A percentile compares a stretch with the other conserved stretches of the same genome.
Evolutionary conservation across 2,113 vertebrate genomes (phyloP).

Genomic region (Elgaria multicarinata): DNA sequence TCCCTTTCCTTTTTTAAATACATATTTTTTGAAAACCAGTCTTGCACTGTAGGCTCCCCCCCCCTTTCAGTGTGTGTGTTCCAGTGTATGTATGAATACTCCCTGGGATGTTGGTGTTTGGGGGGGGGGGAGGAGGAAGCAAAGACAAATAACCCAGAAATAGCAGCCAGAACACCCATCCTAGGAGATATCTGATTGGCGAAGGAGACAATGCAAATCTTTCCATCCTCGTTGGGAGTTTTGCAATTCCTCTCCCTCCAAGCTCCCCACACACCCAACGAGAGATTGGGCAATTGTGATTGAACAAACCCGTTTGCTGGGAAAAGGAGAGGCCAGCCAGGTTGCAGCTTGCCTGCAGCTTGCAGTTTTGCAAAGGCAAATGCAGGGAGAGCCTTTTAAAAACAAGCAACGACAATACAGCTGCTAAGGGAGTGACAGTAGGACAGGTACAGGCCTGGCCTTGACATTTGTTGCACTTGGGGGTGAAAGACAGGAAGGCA

Average conservation of each 20-base stretch:
- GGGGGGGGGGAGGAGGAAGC: no score
- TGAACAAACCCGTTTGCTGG: not conserved
- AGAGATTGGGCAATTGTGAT: conserved; percentile 4
- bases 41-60: no score
- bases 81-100: accelerated
- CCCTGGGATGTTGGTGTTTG: not conserved
- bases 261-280: not conserved
- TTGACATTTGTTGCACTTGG: no score
- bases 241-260: not conserved
- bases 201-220: no score
- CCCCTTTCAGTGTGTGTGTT: not conserved
- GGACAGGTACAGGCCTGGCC: no score
- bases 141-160: not conserved
- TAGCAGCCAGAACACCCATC: no score
- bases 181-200: not conserved
- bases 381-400: no score
- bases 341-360: not conserved
- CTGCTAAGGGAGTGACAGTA: no score
- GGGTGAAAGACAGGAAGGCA: no score
- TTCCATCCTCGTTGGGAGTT: not conserved
- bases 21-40: no score
- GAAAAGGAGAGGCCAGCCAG: not conserved
- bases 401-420: not conserved
- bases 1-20: no score
- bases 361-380: not conserved